Evolutionary conservation across 2,888 invertebrate genomes (phyloP).

Genomic region (Microctonus brassicae): DNA sequence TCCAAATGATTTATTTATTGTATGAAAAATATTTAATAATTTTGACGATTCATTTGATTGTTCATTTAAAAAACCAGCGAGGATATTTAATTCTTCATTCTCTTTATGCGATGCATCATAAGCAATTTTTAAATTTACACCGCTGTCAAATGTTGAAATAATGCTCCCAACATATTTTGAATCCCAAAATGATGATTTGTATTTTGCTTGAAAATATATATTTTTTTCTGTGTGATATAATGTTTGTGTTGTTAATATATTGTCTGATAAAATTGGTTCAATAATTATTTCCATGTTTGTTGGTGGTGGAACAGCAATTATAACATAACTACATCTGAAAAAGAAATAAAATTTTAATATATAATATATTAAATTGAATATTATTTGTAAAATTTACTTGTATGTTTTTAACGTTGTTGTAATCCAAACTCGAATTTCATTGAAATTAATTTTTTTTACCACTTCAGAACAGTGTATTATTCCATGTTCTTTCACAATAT

Average conservation of each 20-base stretch:
- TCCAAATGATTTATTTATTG: conserved; percentile 44
- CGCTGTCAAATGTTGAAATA: conserved; percentile 39
- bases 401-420: conserved; percentile 44
- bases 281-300: conserved; percentile 45
- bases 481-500: conserved; percentile 41
- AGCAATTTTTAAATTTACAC: conserved; percentile 42
- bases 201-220: conserved; percentile 50
- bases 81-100: conserved; percentile 10
- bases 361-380: too few species aligned
- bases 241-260: conserved; percentile 26
- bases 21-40: conserved; percentile 19
- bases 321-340: conserved; percentile 53
- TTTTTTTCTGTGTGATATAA: conserved; percentile 44
- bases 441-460: conserved; percentile 49
- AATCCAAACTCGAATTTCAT: conserved; percentile 49
- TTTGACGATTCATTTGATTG: background rate
- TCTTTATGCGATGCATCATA: conserved; percentile 48
- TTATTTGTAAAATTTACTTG: too few species aligned
- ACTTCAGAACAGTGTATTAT: conserved; percentile 44
- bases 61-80: conserved; percentile 51
- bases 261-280: conserved; percentile 40
- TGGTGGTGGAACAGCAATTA: conserved; percentile 55
- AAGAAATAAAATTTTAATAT: background rate
- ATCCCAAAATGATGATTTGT: conserved; percentile 40
- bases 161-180: conserved; percentile 42